Evolutionary conservation across 2,888 invertebrate species (phyloP).

Genomic region (Stegana nigrithorax): DNA sequence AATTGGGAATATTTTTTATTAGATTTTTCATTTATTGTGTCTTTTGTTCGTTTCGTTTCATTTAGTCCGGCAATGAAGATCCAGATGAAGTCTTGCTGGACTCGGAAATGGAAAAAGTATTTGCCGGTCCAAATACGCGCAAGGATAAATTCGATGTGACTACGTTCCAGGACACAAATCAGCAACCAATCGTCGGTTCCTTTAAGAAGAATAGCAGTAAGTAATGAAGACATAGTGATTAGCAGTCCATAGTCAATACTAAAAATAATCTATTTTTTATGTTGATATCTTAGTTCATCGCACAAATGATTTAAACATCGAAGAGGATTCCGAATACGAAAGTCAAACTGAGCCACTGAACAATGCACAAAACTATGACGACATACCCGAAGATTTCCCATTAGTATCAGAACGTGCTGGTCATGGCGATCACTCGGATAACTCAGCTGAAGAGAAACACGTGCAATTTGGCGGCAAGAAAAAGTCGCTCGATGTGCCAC

Average conservation of each 20-base stretch:
- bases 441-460: constrained; percentile 68
- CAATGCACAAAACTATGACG: constrained; percentile 65
- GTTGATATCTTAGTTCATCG: constrained; percentile 57
- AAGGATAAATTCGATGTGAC: constrained; percentile 73
- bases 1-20: neutral
- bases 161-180: constrained; percentile 68
- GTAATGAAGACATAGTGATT: constrained; percentile 11
- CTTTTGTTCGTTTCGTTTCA: constrained; percentile 26
- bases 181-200: constrained; percentile 58
- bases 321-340: constrained; percentile 66
- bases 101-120: constrained; percentile 90
- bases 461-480: constrained; percentile 70
- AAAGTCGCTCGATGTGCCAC: constrained; percentile 66
- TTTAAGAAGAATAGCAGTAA: constrained; percentile 60
- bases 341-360: constrained; percentile 62
- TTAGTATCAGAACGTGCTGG: constrained; percentile 69
- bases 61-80: constrained; percentile 71
- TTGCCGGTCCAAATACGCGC: constrained; percentile 76
- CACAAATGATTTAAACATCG: constrained; percentile 64
- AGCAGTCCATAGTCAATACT: neutral
- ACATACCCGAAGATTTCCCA: constrained; percentile 68
- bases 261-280: neutral
- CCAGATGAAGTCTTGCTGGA: constrained; percentile 80
- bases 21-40: neutral
- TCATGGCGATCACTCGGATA: constrained; percentile 68